Evolutionary conservation across 1,140 invertebrate genomes (phyloP).

Genomic region (Dreissena polymorpha): DNA sequence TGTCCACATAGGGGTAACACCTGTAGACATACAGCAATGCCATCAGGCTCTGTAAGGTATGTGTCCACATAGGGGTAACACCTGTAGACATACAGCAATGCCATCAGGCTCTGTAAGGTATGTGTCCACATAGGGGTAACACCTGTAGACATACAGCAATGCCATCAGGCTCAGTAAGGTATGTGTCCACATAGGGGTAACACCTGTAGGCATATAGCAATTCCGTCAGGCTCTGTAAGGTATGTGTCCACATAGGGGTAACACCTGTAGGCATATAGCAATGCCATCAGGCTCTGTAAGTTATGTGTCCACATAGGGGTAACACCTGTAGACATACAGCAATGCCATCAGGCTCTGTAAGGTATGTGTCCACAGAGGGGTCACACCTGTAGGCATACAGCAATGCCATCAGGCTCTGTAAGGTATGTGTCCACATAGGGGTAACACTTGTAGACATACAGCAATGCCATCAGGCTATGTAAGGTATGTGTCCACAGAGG

Average conservation of each 20-base stretch:
- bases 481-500: slow-evolving; percentile 82
- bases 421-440: slow-evolving; percentile 80
- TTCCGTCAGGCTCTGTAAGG: slow-evolving; percentile 94
- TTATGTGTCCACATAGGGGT: slow-evolving; percentile 72
- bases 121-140: not conserved
- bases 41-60: slow-evolving; percentile 91
- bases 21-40: slow-evolving; percentile 94
- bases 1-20: not conserved
- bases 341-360: slow-evolving; percentile 95
- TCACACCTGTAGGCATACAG: slow-evolving; percentile 87
- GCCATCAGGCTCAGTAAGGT: slow-evolving; percentile 94
- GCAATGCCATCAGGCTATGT: slow-evolving; percentile 93
- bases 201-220: slow-evolving; percentile 92
- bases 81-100: slow-evolving; percentile 93
- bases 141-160: slow-evolving; percentile 92
- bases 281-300: slow-evolving; percentile 94
- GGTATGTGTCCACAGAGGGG: slow-evolving; percentile 75
- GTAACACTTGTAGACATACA: slow-evolving; percentile 86
- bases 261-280: slow-evolving; percentile 90
- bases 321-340: slow-evolving; percentile 87
- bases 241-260: slow-evolving; percentile 62
- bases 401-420: slow-evolving; percentile 94
- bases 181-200: not conserved
- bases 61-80: not conserved
- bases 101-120: slow-evolving; percentile 93